These are phyloP conservation scores for Pitangus sulphuratus DNA, from an alignment of 2,797 vertebrate species.

Conservation along the genomic window DNA sequence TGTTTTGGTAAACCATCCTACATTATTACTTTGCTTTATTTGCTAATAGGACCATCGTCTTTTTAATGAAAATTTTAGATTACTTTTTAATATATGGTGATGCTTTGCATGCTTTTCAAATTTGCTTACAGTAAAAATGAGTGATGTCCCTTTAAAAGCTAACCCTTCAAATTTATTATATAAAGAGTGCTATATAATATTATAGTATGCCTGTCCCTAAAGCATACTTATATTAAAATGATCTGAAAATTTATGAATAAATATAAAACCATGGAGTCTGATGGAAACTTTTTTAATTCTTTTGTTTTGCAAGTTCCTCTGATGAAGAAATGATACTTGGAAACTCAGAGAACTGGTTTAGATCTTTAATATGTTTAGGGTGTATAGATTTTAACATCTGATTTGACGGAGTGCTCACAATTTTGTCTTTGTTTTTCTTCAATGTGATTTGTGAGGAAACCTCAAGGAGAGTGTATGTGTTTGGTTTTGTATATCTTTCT, in stretches of 20 bases:
- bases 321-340: background rate
- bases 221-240: background rate
- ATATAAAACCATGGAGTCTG: background rate
- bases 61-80: background rate
- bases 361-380: background rate
- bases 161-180: background rate
- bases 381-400: background rate
- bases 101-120: background rate
- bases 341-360: background rate
- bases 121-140: background rate
- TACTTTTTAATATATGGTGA: background rate
- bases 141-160: background rate
- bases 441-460: background rate
- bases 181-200: background rate
- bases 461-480: background rate
- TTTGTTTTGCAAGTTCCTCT: background rate
- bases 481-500: background rate
- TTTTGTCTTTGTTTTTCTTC: background rate
- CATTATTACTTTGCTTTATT: background rate
- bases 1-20: background rate
- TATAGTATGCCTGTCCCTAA: background rate
- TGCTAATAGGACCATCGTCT: background rate
- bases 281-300: background rate
- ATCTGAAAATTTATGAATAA: background rate
- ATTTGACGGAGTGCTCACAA: background rate